Base-by-base conservation (phyloP, 2,797 vertebrate genomes). In the Aplochiton taeniatus region DNA sequence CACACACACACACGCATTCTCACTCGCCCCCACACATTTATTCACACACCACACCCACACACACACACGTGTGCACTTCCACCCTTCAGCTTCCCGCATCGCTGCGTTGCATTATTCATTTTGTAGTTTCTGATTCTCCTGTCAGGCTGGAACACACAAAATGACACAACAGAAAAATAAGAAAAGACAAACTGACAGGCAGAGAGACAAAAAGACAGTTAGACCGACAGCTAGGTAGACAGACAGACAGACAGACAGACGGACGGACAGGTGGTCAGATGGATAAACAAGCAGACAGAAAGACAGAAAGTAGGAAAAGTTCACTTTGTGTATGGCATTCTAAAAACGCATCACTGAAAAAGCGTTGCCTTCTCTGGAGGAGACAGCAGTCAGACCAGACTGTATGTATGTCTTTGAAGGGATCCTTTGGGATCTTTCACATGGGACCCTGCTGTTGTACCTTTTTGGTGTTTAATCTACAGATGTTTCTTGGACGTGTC, bases 11-110 rank as follows among this genome's bases (percentile, higher is more conserved):
- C 18, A 69, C 9, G 51, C 49, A 60, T 42, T 6, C 43, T 16
- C 58, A 43, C 52, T 53, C 19, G 13, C 61, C 17, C 66, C 46
- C 20, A 58, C 1, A 4, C 51, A 49, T 61, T 9, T 18, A 31
- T 6, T 31, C 31, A 31, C 31, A 6, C 31, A 2, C 2, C 31
- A 31, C 31, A 31, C 31, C n/a, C n/a, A n/a, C n/a, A n/a, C n/a
- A n/a, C n/a, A n/a, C n/a, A n/a, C n/a, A n/a, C n/a, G n/a, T n/a
- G n/a, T n/a, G n/a, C n/a, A 31, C 31, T 31, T 61, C 56, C 58
- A 50, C 62, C 62, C 72, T 65, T 61, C 55, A 44, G 56, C 50
- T 10, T 50, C 14, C 54, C 41, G 19, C 51, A 61, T 11, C 56
- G 1, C 50, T 19, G 1, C 53, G 67, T 31, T 67, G 9, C 47